phyloP scores from a whole-genome alignment of 2,888 invertebrate genomes.

The Chouioia cunea region DNA sequence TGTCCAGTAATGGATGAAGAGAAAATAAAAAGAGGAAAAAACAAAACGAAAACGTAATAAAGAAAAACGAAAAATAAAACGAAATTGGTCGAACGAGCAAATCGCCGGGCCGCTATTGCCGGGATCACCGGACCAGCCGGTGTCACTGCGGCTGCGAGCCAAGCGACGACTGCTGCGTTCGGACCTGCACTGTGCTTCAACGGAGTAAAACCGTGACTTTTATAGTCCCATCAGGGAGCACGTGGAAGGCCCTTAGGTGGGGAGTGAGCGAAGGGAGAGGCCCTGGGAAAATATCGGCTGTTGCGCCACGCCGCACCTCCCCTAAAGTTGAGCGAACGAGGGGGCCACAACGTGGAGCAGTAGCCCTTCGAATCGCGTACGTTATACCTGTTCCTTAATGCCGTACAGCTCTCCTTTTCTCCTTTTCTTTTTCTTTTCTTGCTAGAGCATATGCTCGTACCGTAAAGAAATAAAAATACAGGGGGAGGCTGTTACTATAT shows the following conservation, averaged over 20 bases:
- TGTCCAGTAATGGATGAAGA: neutral
- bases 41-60: neutral
- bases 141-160: neutral
- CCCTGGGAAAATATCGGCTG: conserved; percentile 61
- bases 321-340: neutral
- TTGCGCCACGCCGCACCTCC: neutral
- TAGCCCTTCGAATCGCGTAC: neutral
- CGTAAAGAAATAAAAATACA: no score
- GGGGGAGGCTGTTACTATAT: no score
- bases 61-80: neutral
- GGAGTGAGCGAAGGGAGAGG: conserved; percentile 47
- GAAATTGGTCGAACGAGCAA: neutral
- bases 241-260: conserved; percentile 23
- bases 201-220: conserved; percentile 51
- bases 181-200: conserved; percentile 54
- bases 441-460: no score
- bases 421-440: conserved; percentile 18
- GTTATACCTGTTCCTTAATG: conserved; percentile 41
- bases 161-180: conserved; percentile 12
- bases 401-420: neutral
- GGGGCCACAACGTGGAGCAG: neutral
- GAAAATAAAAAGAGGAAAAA: neutral
- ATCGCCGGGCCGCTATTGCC: conserved; percentile 1
- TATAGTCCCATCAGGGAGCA: conserved; percentile 52
- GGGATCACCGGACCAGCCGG: conserved; percentile 9